A percentile compares a stretch with the other conserved stretches of the same genome.
These are phyloP conservation scores for Lysandra bellargus DNA, from an alignment of 2,888 invertebrate genomes.

Conservation along the genomic window DNA sequence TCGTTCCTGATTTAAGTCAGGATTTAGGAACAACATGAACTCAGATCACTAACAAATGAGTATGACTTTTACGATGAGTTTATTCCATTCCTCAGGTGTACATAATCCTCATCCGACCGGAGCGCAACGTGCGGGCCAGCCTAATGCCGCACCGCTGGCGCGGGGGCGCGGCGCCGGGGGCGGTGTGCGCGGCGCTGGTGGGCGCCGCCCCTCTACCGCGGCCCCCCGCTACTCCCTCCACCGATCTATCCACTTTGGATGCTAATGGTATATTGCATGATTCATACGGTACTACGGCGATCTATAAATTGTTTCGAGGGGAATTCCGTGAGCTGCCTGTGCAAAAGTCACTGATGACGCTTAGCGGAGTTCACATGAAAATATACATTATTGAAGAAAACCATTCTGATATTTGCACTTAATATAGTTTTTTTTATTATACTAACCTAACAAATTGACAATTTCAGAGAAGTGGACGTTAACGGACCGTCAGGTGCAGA, in stretches of 20 bases:
- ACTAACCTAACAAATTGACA: background rate
- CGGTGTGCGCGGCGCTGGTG: slow-evolving; percentile 58
- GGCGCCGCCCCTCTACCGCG: slow-evolving; percentile 36
- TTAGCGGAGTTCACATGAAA: no score
- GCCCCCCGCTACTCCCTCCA: slow-evolving; percentile 51
- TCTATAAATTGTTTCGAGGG: no score
- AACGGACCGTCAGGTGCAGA: slow-evolving; percentile 63
- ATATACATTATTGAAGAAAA: no score
- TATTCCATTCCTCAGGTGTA: slow-evolving; percentile 55
- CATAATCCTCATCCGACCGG: slow-evolving; percentile 66
- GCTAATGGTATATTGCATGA: slow-evolving; percentile 44
- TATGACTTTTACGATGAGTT: background rate
- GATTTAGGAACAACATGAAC: no score
- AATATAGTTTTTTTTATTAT: no score
- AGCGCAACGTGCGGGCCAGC: slow-evolving; percentile 66
- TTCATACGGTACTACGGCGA: no score
- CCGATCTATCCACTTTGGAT: slow-evolving; percentile 61
- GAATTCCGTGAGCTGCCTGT: no score
- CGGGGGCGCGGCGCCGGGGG: slow-evolving; percentile 46
- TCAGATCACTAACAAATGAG: background rate
- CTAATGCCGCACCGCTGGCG: slow-evolving; percentile 66
- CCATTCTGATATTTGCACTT: no score
- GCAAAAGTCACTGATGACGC: no score
- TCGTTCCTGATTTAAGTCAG: no score
- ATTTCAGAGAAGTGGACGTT: slow-evolving; percentile 53